Conservation (phyloP, 2,797 vertebrate species). For the Pteropus rufus region DNA sequence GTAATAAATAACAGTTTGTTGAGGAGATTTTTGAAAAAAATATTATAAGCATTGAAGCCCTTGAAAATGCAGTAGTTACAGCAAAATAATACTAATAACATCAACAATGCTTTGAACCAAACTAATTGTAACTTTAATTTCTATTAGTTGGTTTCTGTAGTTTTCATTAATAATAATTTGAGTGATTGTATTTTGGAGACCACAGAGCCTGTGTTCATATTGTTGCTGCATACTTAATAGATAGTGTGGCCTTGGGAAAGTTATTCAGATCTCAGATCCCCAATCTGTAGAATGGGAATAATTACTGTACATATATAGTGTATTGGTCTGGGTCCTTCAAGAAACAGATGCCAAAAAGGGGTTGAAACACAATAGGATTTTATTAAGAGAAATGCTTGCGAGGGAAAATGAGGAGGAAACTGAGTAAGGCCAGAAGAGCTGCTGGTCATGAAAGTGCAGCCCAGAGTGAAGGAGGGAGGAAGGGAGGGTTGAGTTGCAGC, state of each 20-base stretch:
- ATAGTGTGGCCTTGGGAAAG: background rate
- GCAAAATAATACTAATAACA: background rate
- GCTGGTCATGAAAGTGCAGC: background rate
- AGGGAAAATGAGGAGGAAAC: background rate
- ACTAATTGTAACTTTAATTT: background rate
- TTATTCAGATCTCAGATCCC: background rate
- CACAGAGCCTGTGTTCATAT: background rate
- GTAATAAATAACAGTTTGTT: background rate
- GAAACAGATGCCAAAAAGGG: background rate
- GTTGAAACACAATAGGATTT: background rate
- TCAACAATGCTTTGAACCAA: background rate
- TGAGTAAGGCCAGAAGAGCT: background rate
- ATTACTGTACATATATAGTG: background rate
- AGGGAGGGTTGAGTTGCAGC: background rate
- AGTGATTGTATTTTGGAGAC: background rate
- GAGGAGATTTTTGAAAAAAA: background rate
- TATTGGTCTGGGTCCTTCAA: background rate
- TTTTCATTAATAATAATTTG: background rate
- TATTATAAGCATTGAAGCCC: background rate
- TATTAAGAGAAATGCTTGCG: background rate
- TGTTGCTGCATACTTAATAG: background rate
- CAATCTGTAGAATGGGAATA: background rate
- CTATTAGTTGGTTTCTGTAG: background rate
- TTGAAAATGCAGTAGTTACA: background rate
- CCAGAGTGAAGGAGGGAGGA: background rate